phyloP scores from a whole-genome alignment of 2,888 invertebrate species.

The Ormyrus labotus region DNA sequence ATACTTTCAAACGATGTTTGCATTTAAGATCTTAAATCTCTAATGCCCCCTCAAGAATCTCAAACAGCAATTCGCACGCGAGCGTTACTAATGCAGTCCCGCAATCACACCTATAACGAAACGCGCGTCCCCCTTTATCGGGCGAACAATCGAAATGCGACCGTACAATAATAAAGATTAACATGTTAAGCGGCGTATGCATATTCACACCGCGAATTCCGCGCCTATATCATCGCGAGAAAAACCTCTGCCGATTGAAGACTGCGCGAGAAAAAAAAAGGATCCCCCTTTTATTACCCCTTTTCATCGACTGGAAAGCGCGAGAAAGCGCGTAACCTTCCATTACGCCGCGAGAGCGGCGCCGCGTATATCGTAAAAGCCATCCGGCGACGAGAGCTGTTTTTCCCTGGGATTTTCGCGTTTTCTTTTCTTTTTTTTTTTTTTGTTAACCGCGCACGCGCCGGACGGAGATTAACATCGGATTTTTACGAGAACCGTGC shows the following conservation, averaged over 20 bases:
- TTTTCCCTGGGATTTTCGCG: constrained; percentile 28
- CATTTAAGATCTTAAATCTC: background rate
- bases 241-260: too few relatives aligned
- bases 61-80: background rate
- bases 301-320: background rate
- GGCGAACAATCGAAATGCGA: too few relatives aligned
- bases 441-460: background rate
- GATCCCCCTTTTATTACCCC: too few relatives aligned
- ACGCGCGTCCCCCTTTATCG: too few relatives aligned
- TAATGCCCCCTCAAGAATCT: background rate
- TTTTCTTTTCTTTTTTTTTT: background rate
- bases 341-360: background rate
- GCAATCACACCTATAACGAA: too few relatives aligned
- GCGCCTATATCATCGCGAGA: too few relatives aligned
- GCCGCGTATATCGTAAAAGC: constrained; percentile 28
- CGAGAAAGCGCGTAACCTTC: constrained; percentile 1
- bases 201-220: too few relatives aligned
- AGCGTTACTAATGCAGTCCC: too few relatives aligned
- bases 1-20: background rate
- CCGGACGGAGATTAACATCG: constrained; percentile 36
- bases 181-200: too few relatives aligned
- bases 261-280: too few relatives aligned
- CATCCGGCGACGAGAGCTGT: constrained; percentile 5
- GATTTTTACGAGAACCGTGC: constrained; percentile 12
- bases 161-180: too few relatives aligned